Conservation (phyloP, 2,113 vertebrate species). For the Silurus glanis region DNA sequence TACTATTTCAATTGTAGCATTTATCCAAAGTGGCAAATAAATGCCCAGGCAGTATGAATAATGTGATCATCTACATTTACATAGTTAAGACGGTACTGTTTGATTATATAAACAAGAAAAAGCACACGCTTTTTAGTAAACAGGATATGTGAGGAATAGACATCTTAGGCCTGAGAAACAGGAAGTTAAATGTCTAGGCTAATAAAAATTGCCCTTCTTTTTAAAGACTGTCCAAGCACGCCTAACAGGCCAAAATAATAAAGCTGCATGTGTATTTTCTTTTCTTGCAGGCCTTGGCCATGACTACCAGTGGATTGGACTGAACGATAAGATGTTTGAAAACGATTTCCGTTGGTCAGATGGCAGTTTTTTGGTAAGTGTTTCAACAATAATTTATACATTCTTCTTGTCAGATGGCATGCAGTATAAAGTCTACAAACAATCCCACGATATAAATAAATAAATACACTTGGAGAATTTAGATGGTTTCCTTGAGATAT, state of each 20-base stretch:
- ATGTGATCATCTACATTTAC: neutral
- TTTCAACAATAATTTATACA: constrained; percentile 37
- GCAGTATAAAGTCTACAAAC: neutral
- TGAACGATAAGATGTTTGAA: constrained; percentile 99
- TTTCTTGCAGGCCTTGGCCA: constrained; percentile 83
- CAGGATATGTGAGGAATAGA: neutral
- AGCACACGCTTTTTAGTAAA: neutral
- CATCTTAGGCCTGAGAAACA: constrained; percentile 41
- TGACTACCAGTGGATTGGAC: constrained; percentile 98
- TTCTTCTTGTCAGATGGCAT: constrained; percentile 34
- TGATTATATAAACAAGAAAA: neutral
- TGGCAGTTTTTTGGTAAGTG: constrained; percentile 86
- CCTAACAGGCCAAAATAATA: constrained; percentile 59
- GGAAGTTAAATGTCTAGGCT: constrained; percentile 58
- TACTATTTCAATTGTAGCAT: neutral
- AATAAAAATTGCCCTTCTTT: constrained; percentile 56
- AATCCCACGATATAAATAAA: neutral
- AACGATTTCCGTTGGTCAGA: constrained; percentile 97
- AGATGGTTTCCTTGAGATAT: neutral
- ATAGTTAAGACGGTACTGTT: neutral
- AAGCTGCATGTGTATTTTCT: constrained; percentile 57
- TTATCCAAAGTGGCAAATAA: neutral
- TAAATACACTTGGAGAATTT: neutral
- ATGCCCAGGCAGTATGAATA: neutral
- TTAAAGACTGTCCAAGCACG: constrained; percentile 27